Conservation (phyloP, 2,113 vertebrate genomes). For the Pantherophis guttatus region DNA sequence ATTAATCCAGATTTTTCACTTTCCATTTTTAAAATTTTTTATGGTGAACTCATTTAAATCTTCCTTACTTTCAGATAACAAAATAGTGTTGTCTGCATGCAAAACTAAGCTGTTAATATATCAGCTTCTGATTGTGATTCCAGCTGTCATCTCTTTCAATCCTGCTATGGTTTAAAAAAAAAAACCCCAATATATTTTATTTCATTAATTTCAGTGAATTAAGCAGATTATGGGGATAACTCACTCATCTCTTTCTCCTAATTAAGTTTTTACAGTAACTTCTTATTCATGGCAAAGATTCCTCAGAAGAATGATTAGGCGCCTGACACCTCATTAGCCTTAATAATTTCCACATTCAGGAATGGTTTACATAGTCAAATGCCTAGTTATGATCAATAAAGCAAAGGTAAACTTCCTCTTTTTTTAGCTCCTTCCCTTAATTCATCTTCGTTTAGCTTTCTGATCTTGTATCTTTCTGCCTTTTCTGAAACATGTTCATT, state of each 20-base stretch:
- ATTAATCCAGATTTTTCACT: not conserved
- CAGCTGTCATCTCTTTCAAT: not conserved
- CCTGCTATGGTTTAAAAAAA: not conserved
- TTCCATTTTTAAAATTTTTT: not conserved
- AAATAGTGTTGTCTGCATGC: not conserved
- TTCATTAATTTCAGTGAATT: not conserved
- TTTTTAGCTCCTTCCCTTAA: not conserved
- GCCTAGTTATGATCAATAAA: not conserved
- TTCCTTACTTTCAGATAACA: not conserved
- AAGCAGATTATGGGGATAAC: not conserved
- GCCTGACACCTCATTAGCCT: not conserved
- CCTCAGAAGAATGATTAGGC: not conserved
- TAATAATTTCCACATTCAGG: not conserved
- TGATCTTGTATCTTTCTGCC: not conserved
- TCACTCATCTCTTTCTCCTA: not conserved
- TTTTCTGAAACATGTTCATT: not conserved
- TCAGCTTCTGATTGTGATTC: not conserved
- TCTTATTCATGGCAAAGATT: not conserved
- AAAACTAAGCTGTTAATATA: not conserved
- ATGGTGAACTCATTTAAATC: not conserved
- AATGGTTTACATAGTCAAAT: not conserved
- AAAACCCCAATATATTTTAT: not conserved
- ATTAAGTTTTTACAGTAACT: not conserved
- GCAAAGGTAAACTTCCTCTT: not conserved
- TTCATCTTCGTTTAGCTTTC: not conserved